Conservation (phyloP, 1,140 invertebrate species). For the Hyles euphorbiae region DNA sequence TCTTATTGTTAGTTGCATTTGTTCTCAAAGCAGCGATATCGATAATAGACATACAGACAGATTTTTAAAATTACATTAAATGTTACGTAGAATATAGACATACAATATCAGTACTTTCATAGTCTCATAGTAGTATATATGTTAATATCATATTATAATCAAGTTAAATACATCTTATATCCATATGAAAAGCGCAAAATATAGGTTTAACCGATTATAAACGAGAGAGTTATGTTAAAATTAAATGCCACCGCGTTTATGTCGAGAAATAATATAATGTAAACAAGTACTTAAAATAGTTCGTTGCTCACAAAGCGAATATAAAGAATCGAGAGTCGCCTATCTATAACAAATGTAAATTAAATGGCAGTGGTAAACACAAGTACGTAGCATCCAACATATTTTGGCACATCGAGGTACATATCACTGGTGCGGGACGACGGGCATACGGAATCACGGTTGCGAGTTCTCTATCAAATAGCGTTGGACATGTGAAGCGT, state of each 20-base stretch:
- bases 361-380: slow-evolving; percentile 51
- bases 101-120: slow-evolving; percentile 22
- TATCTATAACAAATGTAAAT: slow-evolving; percentile 6
- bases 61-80: slow-evolving; percentile 23
- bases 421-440: slow-evolving; percentile 11
- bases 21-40: slow-evolving; percentile 44
- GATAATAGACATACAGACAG: slow-evolving; percentile 29
- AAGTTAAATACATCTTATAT: not conserved
- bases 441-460: no score
- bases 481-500: not conserved
- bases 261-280: slow-evolving; percentile 31
- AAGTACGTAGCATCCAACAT: slow-evolving; percentile 8
- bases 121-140: slow-evolving; percentile 27
- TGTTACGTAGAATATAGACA: slow-evolving; percentile 5
- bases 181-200: no score
- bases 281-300: slow-evolving; percentile 35
- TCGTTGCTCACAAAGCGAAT: slow-evolving; percentile 35
- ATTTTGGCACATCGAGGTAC: slow-evolving; percentile 48
- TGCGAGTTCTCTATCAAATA: no score
- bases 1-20: slow-evolving; percentile 53
- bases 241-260: slow-evolving; percentile 46
- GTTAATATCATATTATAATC: slow-evolving; percentile 30
- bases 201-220: not conserved
- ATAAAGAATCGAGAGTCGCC: not conserved
- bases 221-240: slow-evolving; percentile 23